Percentiles rank a stretch among this genome's conserved stretches.
phyloP scores from a whole-genome alignment of 1,140 invertebrate genomes.

The Danaus melanippus region DNA sequence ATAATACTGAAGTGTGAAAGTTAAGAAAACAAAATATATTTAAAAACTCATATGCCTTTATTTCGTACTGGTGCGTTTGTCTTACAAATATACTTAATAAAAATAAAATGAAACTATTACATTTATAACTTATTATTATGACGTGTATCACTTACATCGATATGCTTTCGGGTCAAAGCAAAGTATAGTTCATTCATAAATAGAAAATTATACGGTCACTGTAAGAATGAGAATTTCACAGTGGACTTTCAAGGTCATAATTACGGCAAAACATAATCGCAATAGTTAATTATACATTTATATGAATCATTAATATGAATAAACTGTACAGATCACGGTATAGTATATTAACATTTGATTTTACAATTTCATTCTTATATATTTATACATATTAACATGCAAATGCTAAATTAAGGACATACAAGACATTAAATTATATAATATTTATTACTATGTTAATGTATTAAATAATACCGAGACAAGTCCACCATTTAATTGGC shows the following conservation, averaged over 20 bases:
- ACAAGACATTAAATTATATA: background rate
- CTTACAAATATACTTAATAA: slow-evolving; percentile 66
- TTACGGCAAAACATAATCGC: slow-evolving; percentile 3
- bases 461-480: slow-evolving; percentile 22
- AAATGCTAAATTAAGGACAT: slow-evolving; percentile 6
- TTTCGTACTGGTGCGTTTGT: slow-evolving; percentile 68
- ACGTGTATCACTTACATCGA: slow-evolving; percentile 56
- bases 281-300: slow-evolving; percentile 1
- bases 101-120: slow-evolving; percentile 57
- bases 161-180: slow-evolving; percentile 55
- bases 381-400: background rate
- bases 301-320: background rate
- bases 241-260: slow-evolving; percentile 19
- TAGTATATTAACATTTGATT: too few species aligned
- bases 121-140: slow-evolving; percentile 43
- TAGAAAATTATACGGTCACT: slow-evolving; percentile 32
- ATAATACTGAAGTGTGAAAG: too few species aligned
- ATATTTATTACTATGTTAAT: background rate
- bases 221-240: slow-evolving; percentile 27
- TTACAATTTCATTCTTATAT: too few species aligned
- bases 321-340: too few species aligned
- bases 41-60: slow-evolving; percentile 70
- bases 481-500: slow-evolving; percentile 49
- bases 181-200: slow-evolving; percentile 29
- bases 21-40: slow-evolving; percentile 17